Conservation (phyloP, 2,113 vertebrate species). For the Cercopithecus mona region DNA sequence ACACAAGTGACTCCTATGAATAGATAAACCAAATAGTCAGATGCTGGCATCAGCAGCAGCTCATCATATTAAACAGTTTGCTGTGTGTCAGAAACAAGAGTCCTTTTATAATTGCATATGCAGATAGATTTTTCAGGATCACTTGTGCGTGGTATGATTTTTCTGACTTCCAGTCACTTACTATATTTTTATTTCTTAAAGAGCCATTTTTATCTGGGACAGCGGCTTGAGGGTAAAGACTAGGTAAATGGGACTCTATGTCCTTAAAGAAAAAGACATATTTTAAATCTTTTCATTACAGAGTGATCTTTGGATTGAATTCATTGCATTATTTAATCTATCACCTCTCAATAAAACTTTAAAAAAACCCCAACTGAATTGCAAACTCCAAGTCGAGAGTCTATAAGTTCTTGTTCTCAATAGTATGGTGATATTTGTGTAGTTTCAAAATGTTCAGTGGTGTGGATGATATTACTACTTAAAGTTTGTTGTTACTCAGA, state of each 20-base stretch:
- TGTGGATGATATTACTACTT: background rate
- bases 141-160: background rate
- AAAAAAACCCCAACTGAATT: background rate
- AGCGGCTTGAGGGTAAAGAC: background rate
- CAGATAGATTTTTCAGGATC: background rate
- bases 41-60: background rate
- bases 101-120: background rate
- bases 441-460: background rate
- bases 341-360: background rate
- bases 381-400: background rate
- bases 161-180: background rate
- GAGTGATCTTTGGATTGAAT: conserved; percentile 7
- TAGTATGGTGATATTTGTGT: background rate
- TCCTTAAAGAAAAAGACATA: background rate
- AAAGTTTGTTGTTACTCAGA: background rate
- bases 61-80: background rate
- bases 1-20: background rate
- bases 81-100: conserved; percentile 47
- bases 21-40: background rate
- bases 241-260: background rate
- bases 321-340: background rate
- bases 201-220: background rate
- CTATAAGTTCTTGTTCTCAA: background rate
- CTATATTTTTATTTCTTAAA: conserved; percentile 33
- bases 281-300: background rate